phyloP scores from a whole-genome alignment of 2,797 vertebrate species.

The Myiotriccus ornatus region DNA sequence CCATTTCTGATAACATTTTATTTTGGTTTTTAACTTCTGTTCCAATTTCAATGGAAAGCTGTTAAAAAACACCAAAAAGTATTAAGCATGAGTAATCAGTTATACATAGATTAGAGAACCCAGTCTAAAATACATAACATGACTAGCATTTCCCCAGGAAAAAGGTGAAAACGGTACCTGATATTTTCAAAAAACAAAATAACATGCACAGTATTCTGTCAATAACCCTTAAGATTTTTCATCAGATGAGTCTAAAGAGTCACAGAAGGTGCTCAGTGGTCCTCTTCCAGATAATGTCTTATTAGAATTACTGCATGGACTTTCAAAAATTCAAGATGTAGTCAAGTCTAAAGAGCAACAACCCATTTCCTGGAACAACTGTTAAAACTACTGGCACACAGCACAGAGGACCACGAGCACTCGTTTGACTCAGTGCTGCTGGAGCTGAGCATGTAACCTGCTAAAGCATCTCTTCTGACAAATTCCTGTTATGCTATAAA shows the following conservation, averaged over 20 bases:
- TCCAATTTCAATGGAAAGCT: constrained; percentile 97
- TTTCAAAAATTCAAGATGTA: background rate
- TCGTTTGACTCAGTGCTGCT: background rate
- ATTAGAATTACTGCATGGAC: background rate
- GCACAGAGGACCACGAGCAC: background rate
- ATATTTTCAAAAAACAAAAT: background rate
- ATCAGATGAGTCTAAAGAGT: background rate
- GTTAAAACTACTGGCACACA: background rate
- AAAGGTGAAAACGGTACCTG: background rate
- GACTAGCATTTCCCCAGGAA: background rate
- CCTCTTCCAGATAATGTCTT: background rate
- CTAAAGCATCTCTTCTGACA: background rate
- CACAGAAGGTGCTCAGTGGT: background rate
- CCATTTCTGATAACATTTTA: constrained; percentile 91
- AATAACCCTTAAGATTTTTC: background rate
- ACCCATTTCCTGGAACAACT: background rate
- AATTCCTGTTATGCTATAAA: background rate
- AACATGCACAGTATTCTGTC: background rate
- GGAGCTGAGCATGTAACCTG: background rate
- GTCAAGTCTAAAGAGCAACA: background rate
- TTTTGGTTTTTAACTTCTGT: constrained; percentile 95
- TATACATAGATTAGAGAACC: background rate
- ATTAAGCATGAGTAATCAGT: background rate
- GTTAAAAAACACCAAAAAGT: background rate
- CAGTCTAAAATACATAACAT: background rate